These are phyloP conservation scores for Saguinus midas DNA, from an alignment of 2,113 vertebrate species.

Conservation along the genomic window DNA sequence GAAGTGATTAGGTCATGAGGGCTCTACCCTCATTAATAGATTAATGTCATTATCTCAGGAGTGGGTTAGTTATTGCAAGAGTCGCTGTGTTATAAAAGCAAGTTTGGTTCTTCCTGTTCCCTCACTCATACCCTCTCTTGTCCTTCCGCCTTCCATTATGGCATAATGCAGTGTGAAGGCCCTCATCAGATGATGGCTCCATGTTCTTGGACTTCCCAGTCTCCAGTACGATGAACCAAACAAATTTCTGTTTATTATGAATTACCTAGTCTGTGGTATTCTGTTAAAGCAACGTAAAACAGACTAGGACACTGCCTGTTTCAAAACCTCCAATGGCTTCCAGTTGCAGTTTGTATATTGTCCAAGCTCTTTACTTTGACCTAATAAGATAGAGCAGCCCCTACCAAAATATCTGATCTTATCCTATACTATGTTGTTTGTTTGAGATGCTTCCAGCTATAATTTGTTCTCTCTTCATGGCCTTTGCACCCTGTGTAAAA, in stretches of 20 bases:
- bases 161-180: not conserved
- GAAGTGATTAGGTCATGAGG: not conserved
- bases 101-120: not conserved
- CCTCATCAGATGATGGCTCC: not conserved
- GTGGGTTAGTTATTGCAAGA: not conserved
- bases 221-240: not conserved
- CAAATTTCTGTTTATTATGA: not conserved
- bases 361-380: slow-evolving; percentile 12
- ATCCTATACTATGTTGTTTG: not conserved
- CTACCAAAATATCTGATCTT: slow-evolving; percentile 16
- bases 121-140: not conserved
- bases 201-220: not conserved
- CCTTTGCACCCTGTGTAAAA: not conserved
- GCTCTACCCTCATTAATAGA: not conserved
- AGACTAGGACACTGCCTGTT: not conserved
- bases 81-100: not conserved
- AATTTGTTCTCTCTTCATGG: not conserved
- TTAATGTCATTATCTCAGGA: not conserved
- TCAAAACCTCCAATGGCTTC: not conserved
- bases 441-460: not conserved
- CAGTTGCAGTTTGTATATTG: not conserved
- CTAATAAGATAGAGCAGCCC: not conserved
- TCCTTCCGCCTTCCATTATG: not conserved
- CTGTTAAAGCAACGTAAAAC: not conserved
- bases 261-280: not conserved